phyloP scores from a whole-genome alignment of 2,888 invertebrate species.

The Octonoba sinensis region DNA sequence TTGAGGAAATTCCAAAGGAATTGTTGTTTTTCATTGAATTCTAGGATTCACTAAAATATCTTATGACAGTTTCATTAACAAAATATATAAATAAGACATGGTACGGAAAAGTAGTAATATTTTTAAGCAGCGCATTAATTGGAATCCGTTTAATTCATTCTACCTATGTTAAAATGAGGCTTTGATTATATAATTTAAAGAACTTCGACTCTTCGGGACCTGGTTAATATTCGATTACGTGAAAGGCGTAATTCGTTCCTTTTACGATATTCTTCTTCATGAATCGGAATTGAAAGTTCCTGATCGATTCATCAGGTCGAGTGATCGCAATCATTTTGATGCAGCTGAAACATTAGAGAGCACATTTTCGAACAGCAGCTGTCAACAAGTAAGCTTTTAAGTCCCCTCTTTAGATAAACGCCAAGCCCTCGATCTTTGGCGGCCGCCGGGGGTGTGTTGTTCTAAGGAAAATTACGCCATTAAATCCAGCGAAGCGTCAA shows the following conservation, averaged over 20 bases:
- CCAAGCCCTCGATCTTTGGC: conserved; percentile 41
- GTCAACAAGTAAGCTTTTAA: conserved; percentile 64
- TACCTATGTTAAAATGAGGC: no score
- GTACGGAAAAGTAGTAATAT: no score
- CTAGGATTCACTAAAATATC: no score
- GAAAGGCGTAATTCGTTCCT: background rate
- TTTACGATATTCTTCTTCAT: background rate
- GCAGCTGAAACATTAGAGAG: conserved; percentile 50
- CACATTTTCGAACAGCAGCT: conserved; percentile 57
- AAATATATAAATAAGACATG: no score
- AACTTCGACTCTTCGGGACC: no score
- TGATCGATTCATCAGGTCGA: conserved; percentile 43
- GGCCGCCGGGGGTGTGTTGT: conserved; percentile 61
- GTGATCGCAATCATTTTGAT: conserved; percentile 52
- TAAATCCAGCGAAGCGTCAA: conserved; percentile 53
- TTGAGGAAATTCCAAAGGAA: no score
- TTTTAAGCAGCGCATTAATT: no score
- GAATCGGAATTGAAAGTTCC: conserved; percentile 33
- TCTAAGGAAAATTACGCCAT: conserved; percentile 64
- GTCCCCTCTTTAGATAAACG: conserved; percentile 60
- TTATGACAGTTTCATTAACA: no score
- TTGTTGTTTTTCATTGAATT: no score
- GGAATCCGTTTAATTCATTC: no score
- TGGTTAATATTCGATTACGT: no score
- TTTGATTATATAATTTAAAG: no score